Percentiles rank a stretch among this genome's conserved stretches.
Conservation (phyloP, 2,797 vertebrate species). For the Sandelia bainsii region DNA sequence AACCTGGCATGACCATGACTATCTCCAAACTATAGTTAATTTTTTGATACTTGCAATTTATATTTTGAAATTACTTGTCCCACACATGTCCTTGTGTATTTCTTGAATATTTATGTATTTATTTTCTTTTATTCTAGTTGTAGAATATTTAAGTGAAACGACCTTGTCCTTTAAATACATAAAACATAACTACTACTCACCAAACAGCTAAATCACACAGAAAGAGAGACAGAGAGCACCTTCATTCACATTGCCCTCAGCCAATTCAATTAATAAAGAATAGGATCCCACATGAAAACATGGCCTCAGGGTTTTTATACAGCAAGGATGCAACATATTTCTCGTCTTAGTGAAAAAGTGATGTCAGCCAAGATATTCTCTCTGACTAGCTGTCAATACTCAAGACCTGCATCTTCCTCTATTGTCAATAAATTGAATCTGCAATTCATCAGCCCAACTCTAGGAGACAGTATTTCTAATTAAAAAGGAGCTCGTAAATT, state of each 20-base stretch:
- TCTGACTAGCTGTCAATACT: conserved; percentile 60
- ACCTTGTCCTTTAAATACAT: conserved; percentile 32
- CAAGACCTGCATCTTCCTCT: conserved; percentile 44
- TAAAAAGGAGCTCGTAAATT: conserved; percentile 89
- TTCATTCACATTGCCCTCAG: conserved; percentile 33
- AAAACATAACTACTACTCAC: conserved; percentile 19
- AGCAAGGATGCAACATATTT: conserved; percentile 57
- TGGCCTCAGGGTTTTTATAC: conserved; percentile 60
- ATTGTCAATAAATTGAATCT: conserved; percentile 78
- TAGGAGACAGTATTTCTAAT: conserved; percentile 89
- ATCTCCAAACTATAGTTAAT: neutral
- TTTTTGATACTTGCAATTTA: neutral
- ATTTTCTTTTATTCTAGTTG: conserved; percentile 1
- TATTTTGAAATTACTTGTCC: neutral
- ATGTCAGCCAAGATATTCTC: conserved; percentile 43
- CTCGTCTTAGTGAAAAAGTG: conserved; percentile 49
- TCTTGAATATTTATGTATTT: neutral
- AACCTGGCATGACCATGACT: neutral
- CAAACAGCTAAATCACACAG: conserved; percentile 16
- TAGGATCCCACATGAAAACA: conserved; percentile 59
- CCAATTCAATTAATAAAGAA: conserved; percentile 62
- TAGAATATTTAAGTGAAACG: conserved; percentile 14
- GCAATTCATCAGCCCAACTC: conserved; percentile 84
- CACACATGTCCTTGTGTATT: conserved; percentile 9
- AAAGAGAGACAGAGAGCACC: conserved; percentile 19